Evolutionary conservation across 2,888 invertebrate genomes (phyloP).

Genomic region (Patella pellucida): DNA sequence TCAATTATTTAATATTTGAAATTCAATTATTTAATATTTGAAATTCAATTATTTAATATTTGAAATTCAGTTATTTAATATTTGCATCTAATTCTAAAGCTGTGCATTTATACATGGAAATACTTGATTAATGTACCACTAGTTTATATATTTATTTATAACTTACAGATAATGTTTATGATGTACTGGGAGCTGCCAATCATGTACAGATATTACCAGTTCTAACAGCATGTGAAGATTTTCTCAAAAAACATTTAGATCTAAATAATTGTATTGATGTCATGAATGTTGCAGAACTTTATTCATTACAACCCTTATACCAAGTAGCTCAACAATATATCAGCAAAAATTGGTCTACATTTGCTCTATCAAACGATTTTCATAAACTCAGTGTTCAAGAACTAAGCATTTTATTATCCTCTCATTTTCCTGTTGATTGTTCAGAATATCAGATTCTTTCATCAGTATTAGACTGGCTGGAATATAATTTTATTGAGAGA

Average conservation of each 20-base stretch:
- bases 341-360: conserved; percentile 77
- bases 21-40: too few species aligned
- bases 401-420: conserved; percentile 76
- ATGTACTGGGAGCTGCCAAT: conserved; percentile 80
- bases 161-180: conserved; percentile 77
- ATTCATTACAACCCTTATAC: conserved; percentile 76
- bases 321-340: conserved; percentile 78
- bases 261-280: conserved; percentile 82
- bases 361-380: conserved; percentile 77
- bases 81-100: too few species aligned
- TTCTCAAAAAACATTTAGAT: conserved; percentile 78
- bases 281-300: conserved; percentile 80
- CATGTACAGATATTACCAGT: conserved; percentile 79
- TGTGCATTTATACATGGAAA: too few species aligned
- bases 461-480: conserved; percentile 77
- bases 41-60: too few species aligned
- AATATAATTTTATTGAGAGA: conserved; percentile 70
- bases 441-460: conserved; percentile 76
- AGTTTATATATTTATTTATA: background rate
- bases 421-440: conserved; percentile 81
- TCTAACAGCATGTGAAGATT: conserved; percentile 79
- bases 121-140: too few species aligned
- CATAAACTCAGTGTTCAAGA: conserved; percentile 77
- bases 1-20: too few species aligned
- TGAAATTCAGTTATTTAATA: too few species aligned